Evolutionary conservation across 1,140 invertebrate genomes (phyloP).

Genomic region (Prorops nasuta): DNA sequence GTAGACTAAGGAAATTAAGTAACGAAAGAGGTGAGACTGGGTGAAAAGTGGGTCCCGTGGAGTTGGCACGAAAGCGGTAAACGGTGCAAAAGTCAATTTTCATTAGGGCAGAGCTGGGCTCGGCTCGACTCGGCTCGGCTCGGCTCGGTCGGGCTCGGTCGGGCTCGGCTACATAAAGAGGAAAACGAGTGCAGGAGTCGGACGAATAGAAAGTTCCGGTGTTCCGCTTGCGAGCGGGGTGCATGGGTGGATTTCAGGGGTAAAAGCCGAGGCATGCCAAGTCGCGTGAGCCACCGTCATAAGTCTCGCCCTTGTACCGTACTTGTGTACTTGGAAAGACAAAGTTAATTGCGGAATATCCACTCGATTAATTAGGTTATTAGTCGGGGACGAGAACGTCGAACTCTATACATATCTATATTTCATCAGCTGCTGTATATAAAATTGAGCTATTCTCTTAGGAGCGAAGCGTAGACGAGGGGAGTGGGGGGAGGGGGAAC

Average conservation of each 20-base stretch:
- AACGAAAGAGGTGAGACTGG: background rate
- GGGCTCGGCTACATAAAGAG: no score
- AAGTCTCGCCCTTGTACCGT: constrained; percentile 31
- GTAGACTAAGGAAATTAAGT: no score
- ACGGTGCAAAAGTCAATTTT: constrained; percentile 40
- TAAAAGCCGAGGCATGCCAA: constrained; percentile 38
- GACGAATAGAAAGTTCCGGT: constrained; percentile 26
- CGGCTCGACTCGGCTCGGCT: constrained; percentile 14
- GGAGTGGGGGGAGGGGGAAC: no score
- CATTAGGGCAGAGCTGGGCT: constrained; percentile 33
- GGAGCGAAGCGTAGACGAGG: no score
- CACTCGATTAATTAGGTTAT: constrained; percentile 49
- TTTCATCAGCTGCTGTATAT: no score
- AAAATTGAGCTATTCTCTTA: no score
- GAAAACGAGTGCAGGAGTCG: constrained; percentile 13
- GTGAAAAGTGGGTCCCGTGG: background rate
- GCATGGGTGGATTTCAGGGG: constrained; percentile 11
- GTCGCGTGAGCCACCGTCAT: constrained; percentile 46
- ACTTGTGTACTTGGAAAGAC: constrained; percentile 8
- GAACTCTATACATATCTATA: no score
- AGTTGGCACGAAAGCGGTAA: constrained; percentile 3
- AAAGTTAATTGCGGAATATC: constrained; percentile 48
- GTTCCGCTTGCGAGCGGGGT: no score
- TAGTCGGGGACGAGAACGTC: constrained; percentile 24
- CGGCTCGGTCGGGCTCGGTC: no score